Conservation (phyloP, 2,113 vertebrate genomes). For the Cephalopholis sonnerati region DNA sequence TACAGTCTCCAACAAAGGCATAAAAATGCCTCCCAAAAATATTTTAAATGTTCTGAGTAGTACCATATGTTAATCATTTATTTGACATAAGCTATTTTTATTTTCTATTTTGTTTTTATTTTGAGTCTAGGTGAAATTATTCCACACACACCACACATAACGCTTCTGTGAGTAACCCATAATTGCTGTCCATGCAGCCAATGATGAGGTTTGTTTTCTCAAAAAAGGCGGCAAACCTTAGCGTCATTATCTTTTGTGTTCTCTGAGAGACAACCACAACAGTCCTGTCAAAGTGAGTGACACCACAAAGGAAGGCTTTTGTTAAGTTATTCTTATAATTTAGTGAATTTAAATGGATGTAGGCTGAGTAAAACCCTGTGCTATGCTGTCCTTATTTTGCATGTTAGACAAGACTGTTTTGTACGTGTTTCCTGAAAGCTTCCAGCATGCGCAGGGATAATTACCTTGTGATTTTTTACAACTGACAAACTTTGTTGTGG, state of each 20-base stretch:
- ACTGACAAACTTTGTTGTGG: constrained; percentile 6
- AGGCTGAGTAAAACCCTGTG: neutral
- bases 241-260: neutral
- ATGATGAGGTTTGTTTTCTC: neutral
- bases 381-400: neutral
- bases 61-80: neutral
- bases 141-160: neutral
- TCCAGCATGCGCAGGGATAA: neutral
- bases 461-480: constrained; percentile 8
- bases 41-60: neutral
- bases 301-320: neutral
- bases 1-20: neutral
- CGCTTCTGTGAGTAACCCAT: too few relatives aligned
- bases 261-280: neutral
- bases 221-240: neutral
- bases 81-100: neutral
- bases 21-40: neutral
- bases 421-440: constrained; percentile 5
- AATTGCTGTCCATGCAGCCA: neutral
- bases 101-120: neutral
- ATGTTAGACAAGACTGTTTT: neutral
- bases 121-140: neutral
- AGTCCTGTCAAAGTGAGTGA: neutral
- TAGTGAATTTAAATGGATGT: neutral
- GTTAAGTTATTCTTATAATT: neutral